Percentiles rank a stretch among this genome's conserved stretches.
Evolutionary conservation across 2,113 vertebrate genomes (phyloP).

Genomic region (Zosterops japonicus): DNA sequence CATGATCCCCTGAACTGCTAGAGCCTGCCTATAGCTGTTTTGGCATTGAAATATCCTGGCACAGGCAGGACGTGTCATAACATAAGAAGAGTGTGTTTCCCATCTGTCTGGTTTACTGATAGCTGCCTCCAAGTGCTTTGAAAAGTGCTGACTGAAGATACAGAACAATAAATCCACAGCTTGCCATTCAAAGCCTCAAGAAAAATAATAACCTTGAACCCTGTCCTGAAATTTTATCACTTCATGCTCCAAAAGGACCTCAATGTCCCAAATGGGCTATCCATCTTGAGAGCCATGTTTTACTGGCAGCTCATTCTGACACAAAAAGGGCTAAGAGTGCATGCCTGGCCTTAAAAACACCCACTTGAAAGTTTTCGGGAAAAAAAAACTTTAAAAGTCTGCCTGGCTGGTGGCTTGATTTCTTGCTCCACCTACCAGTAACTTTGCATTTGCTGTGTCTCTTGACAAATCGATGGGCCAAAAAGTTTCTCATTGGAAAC

Average conservation of each 20-base stretch:
- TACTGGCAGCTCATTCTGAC: neutral
- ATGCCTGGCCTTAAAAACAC: slow-evolving; percentile 2
- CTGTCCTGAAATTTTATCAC: slow-evolving; percentile 1
- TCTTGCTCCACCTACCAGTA: neutral
- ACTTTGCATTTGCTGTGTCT: neutral
- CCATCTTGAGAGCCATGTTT: neutral
- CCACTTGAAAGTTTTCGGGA: neutral
- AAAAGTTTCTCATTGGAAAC: neutral
- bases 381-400: neutral
- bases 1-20: neutral
- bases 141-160: neutral
- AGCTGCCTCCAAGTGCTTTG: neutral
- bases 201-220: slow-evolving; percentile 18
- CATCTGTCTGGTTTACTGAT: neutral
- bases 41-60: neutral
- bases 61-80: neutral
- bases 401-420: neutral
- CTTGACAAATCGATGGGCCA: neutral
- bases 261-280: neutral
- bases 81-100: neutral
- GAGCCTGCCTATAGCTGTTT: neutral
- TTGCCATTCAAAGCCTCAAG: slow-evolving; percentile 3
- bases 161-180: neutral
- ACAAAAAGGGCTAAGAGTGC: neutral
- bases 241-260: neutral